Percentiles rank a stretch among this genome's conserved stretches.
Evolutionary conservation across 2,113 vertebrate species (phyloP).

Genomic region (Phrynosoma platyrhinos): DNA sequence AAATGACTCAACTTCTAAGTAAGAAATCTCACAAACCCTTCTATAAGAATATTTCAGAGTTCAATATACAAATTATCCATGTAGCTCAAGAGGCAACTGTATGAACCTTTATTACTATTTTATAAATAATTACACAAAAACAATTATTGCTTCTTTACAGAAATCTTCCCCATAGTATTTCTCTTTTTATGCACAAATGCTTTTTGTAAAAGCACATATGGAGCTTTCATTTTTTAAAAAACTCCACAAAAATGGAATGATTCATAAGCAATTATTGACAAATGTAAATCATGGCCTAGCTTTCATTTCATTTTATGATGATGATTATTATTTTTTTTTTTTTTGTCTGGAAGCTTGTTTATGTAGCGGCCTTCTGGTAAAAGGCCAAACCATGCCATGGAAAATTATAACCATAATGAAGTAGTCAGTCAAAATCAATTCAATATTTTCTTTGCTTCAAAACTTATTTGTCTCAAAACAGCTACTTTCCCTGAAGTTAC

Average conservation of each 20-base stretch:
- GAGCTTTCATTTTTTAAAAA: slow-evolving; percentile 18
- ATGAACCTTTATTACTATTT: background rate
- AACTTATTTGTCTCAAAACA: slow-evolving; percentile 31
- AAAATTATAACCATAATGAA: slow-evolving; percentile 39
- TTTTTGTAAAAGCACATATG: slow-evolving; percentile 17
- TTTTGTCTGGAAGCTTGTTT: slow-evolving; percentile 36
- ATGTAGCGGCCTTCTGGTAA: background rate
- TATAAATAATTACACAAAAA: background rate
- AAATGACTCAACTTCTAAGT: no score
- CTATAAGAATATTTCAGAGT: background rate
- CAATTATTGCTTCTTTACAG: background rate
- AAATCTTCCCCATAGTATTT: background rate
- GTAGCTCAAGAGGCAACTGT: background rate
- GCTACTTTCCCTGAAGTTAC: slow-evolving; percentile 37
- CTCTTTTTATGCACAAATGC: background rate
- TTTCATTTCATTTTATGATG: slow-evolving; percentile 1
- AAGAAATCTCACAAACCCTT: background rate
- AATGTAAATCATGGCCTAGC: background rate
- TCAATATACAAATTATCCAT: background rate
- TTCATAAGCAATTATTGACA: slow-evolving; percentile 44
- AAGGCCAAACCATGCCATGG: slow-evolving; percentile 26
- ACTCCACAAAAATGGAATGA: slow-evolving; percentile 14
- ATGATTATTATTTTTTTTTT: slow-evolving; percentile 12
- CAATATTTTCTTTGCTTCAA: slow-evolving; percentile 46
- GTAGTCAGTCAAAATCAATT: slow-evolving; percentile 41